Base-by-base conservation (phyloP, 2,113 vertebrate species). In the Chunga burmeisteri region DNA sequence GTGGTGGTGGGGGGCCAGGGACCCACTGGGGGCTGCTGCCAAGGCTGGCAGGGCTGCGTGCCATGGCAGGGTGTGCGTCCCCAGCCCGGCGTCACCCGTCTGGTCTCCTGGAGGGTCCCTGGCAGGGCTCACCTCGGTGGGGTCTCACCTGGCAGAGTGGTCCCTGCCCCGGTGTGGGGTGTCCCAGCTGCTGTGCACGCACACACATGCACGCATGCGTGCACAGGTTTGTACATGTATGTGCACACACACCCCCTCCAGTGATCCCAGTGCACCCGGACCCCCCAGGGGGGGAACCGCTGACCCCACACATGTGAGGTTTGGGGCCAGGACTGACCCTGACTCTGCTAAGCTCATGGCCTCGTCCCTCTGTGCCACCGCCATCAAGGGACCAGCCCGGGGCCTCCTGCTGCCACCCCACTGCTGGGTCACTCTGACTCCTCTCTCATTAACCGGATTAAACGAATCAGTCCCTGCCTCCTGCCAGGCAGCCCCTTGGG, bases 251-350 rank as follows among this genome's bases (percentile, higher is more conserved):
- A 42, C 25, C 29, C 7, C 5, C 13, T 8, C 13, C 50, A 30
- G 40, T 2, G 44, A 55, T 5, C 21, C 55, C 70, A 47, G 50
- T 2, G 13, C 26, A 13, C 15, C n/a, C 42, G 47, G 46, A 1
- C 9, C 79, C 32, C n/a, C 34, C 1, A 0, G 3, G 8, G 32
- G 15, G 27, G 50, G 65, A 61, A 79, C 17, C 0, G 1, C 66
- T 63, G 27, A 36, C 65, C 71, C 53, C 71, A 25, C 29, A 8
- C 13, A 11, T 3, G 2, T 1, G 13, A 34, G 30, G 4, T 23
- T 30, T 2, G 3, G 44, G 42, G n/a, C 36, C 61, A 38, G 56
- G 68, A 4, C 47, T 81, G 49, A 36, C 42, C 34, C 50, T 27
- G 47, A 23, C 17, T 17, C 36, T 22, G 32, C 49, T 55, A 67